Base-by-base conservation (phyloP, 2,888 invertebrate genomes). In the Malthinus seriepunctatus region DNA sequence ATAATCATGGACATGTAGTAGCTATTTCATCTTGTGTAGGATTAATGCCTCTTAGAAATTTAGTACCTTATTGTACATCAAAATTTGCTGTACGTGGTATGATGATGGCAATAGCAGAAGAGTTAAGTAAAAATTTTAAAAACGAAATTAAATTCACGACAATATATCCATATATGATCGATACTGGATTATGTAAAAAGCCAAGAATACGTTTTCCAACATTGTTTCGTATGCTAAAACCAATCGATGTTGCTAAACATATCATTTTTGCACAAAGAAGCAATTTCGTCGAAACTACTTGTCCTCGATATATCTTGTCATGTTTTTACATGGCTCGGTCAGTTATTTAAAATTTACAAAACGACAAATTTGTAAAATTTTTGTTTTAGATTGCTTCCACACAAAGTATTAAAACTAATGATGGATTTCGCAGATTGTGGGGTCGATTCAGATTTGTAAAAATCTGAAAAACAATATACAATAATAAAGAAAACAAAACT, bases 141-240 rank as follows among this genome's bases (percentile, higher is more conserved):
- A 68, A 74, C 53, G 76, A 86, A 82, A 85, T 97, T 48, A 87
- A 90, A 69, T 82, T 91, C 61, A 95, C 96, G 1, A 87, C 88
- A 1, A 86, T 96, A 62, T 95, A 86, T 74, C 95, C 96, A 0
- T 93, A 90, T 77, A 93, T 95, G 80, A 91, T 93, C 23, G 88
- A 92, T 74, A 95, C 94, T 0, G 93, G 93, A 0, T 80, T 95
- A 15, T 90, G 91, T 75, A 89, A 90, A 76, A 88, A 86, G 64
- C 90, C 90, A 0, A 84, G 82, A 73, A 86, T 87, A 72, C 87
- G 87, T 14, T 91, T 89, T 78, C 84, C 86, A 1, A 81, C 76
- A 12, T 71, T 87, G 58, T 83, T 90, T 83, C 82, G 83, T 70
- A 76, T 90, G 70, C 80, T 90, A 42, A 74, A 83, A 5, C 83